A percentile compares a stretch with the other conserved stretches of the same genome.
Evolutionary conservation across 2,797 vertebrate genomes (phyloP).

Genomic region (Poecilia wingei): DNA sequence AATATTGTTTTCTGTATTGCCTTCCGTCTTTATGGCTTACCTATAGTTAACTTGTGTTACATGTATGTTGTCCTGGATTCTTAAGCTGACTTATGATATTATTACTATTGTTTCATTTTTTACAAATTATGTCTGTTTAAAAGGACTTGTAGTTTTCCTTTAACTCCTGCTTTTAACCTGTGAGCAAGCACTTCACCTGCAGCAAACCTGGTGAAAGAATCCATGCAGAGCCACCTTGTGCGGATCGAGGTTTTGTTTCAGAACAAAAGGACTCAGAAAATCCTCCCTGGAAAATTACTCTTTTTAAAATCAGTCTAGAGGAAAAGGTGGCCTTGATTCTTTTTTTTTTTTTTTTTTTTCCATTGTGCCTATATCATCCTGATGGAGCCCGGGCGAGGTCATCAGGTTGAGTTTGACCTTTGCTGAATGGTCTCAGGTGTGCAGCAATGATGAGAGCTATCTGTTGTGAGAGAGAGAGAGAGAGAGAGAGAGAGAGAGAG

Average conservation of each 20-base stretch:
- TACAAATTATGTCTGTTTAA: slow-evolving; percentile 4
- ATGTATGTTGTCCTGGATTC: slow-evolving; percentile 28
- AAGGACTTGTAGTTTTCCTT: not conserved
- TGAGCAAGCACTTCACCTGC: slow-evolving; percentile 39
- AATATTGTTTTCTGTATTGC: not conserved
- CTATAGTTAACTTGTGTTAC: slow-evolving; percentile 14
- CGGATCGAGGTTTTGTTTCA: slow-evolving; percentile 14
- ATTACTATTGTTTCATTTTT: slow-evolving; percentile 21
- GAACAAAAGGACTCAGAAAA: slow-evolving; percentile 19
- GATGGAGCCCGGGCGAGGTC: slow-evolving; percentile 26
- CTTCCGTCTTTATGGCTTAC: not conserved
- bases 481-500: not conserved
- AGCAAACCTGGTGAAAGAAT: slow-evolving; percentile 27
- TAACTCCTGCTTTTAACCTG: slow-evolving; percentile 30
- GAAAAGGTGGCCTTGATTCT: not conserved
- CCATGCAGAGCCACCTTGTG: slow-evolving; percentile 25
- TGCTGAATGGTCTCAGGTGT: slow-evolving; percentile 33
- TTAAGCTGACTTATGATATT: slow-evolving; percentile 39
- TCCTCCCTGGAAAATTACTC: slow-evolving; percentile 18
- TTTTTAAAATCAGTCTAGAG: slow-evolving; percentile 2
- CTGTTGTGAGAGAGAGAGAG: slow-evolving; percentile 14
- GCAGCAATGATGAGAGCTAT: slow-evolving; percentile 31
- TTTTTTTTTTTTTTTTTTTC: slow-evolving; percentile 5
- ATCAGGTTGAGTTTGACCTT: slow-evolving; percentile 56
- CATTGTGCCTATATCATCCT: slow-evolving; percentile 19